Percentiles rank a stretch among this genome's conserved stretches.
These are phyloP conservation scores for Cheilosia impressa DNA, from an alignment of 2,888 invertebrate genomes.

Conservation along the genomic window DNA sequence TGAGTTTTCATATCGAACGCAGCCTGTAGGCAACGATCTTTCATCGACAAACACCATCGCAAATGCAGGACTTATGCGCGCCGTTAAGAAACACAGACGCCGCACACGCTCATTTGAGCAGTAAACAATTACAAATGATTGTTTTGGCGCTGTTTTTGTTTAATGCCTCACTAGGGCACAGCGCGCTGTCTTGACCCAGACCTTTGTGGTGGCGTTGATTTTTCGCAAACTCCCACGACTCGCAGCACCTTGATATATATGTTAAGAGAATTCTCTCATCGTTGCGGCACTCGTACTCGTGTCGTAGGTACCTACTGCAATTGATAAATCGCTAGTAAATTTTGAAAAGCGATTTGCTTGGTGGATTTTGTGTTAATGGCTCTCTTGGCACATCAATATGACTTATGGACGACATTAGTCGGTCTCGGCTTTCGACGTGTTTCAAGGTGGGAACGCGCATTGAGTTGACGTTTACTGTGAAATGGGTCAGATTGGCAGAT, in stretches of 20 bases:
- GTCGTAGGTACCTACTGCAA: slow-evolving; percentile 10
- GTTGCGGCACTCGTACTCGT: not conserved
- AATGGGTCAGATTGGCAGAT: slow-evolving; percentile 30
- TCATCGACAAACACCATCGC: slow-evolving; percentile 23
- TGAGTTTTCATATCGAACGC: not conserved
- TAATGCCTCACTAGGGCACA: slow-evolving; percentile 34
- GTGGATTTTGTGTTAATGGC: slow-evolving; percentile 59
- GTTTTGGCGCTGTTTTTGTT: slow-evolving; percentile 18
- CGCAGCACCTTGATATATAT: slow-evolving; percentile 13
- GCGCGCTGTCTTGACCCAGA: slow-evolving; percentile 52
- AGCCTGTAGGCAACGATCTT: slow-evolving; percentile 28
- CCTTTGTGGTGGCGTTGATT: slow-evolving; percentile 58
- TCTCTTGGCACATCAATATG: slow-evolving; percentile 40
- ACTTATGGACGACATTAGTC: slow-evolving; percentile 39
- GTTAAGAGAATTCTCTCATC: slow-evolving; percentile 3
- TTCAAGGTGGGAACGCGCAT: slow-evolving; percentile 8
- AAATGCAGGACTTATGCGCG: not conserved
- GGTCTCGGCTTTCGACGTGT: not conserved
- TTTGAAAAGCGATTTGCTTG: slow-evolving; percentile 48
- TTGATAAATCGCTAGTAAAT: slow-evolving; percentile 60
- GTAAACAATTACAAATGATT: slow-evolving; percentile 54
- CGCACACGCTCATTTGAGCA: slow-evolving; percentile 15
- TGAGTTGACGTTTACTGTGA: slow-evolving; percentile 20
- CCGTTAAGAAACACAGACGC: slow-evolving; percentile 19
- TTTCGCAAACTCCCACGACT: slow-evolving; percentile 62